Percentiles rank a stretch among this genome's conserved stretches.
Conservation (phyloP, 2,888 invertebrate species). For the Ferrisia virgata region DNA sequence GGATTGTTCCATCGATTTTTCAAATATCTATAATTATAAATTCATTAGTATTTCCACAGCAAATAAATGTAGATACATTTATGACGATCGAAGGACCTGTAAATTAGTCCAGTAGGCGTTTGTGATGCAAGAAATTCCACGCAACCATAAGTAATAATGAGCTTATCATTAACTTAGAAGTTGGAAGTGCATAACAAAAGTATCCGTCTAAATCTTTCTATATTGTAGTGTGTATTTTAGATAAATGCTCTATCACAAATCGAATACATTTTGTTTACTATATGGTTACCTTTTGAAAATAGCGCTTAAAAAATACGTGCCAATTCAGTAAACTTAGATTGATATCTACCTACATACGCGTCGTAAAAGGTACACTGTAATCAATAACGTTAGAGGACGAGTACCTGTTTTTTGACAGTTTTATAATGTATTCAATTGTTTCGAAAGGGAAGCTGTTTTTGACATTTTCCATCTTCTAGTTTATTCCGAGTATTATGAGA, state of each 20-base stretch:
- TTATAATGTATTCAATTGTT: constrained; percentile 14
- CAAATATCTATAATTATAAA: too few relatives aligned
- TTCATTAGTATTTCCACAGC: neutral
- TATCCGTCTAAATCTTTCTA: neutral
- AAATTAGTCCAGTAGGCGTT: neutral
- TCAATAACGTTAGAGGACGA: neutral
- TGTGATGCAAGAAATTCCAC: neutral
- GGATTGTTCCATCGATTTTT: neutral
- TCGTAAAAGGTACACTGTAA: neutral
- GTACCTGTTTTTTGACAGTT: constrained; percentile 5
- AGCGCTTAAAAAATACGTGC: neutral
- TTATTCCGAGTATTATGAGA: neutral
- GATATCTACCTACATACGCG: neutral
- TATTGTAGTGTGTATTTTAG: neutral
- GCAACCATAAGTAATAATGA: neutral
- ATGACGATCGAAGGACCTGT: neutral
- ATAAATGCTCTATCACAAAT: too few relatives aligned
- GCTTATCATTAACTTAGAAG: neutral
- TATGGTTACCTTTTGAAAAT: neutral
- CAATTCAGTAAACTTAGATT: neutral
- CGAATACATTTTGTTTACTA: neutral
- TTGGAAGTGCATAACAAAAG: neutral
- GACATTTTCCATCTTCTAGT: constrained; percentile 9
- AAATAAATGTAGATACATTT: neutral
- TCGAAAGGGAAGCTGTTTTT: neutral